These are phyloP conservation scores for Tolmerus cingulatus DNA, from an alignment of 2,888 invertebrate species.

Conservation along the genomic window DNA sequence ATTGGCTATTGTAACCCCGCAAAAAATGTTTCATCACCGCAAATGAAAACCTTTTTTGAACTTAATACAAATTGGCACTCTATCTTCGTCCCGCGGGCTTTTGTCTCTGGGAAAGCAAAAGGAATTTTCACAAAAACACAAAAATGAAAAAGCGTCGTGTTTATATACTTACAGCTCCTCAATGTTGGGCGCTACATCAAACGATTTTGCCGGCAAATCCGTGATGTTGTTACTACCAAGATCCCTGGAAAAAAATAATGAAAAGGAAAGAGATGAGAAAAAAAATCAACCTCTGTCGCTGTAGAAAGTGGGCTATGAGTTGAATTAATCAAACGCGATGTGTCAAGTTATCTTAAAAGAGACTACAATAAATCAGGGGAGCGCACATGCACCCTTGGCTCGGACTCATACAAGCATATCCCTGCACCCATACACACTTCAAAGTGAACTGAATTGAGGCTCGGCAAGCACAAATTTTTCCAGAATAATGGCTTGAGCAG, in stretches of 20 bases:
- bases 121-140: background rate
- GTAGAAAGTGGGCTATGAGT: slow-evolving; percentile 3
- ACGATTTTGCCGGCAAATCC: slow-evolving; percentile 73
- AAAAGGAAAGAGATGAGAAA: slow-evolving; percentile 4
- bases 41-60: background rate
- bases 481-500: slow-evolving; percentile 13
- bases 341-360: slow-evolving; percentile 26
- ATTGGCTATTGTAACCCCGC: background rate
- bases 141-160: slow-evolving; percentile 1
- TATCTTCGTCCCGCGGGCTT: background rate
- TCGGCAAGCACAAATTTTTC: slow-evolving; percentile 6
- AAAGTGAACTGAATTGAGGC: background rate
- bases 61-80: background rate
- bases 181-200: slow-evolving; percentile 72
- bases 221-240: slow-evolving; percentile 84
- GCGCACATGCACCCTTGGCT: background rate
- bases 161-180: slow-evolving; percentile 76
- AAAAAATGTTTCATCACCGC: background rate
- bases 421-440: background rate
- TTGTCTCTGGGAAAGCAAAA: background rate
- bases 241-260: slow-evolving; percentile 68
- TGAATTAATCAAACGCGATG: slow-evolving; percentile 45
- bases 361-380: background rate
- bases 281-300: background rate
- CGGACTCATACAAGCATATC: background rate